These are phyloP conservation scores for Chroicocephalus ridibundus DNA, from an alignment of 2,113 vertebrate genomes.

Conservation along the genomic window DNA sequence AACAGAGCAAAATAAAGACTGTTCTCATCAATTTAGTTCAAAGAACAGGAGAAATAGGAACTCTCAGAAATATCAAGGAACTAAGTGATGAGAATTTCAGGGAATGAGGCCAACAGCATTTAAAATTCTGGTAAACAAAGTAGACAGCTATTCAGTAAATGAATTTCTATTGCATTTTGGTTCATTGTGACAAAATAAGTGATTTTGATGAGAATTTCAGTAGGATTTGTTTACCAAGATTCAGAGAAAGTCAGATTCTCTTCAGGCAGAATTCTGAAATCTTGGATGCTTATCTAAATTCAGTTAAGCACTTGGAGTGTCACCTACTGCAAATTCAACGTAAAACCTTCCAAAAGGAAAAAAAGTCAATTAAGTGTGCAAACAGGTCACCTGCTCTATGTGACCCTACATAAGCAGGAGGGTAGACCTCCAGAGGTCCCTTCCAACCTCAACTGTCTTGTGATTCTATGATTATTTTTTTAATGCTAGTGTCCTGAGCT, in stretches of 20 bases:
- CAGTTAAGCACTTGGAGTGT: background rate
- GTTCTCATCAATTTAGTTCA: background rate
- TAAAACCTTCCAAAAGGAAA: background rate
- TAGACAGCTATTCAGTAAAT: background rate
- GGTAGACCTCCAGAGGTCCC: background rate
- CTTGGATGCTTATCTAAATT: background rate
- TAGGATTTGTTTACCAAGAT: background rate
- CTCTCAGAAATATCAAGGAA: background rate
- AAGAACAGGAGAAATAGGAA: background rate
- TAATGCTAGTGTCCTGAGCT: background rate
- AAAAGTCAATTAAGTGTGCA: background rate
- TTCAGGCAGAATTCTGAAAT: background rate
- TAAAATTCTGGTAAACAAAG: background rate
- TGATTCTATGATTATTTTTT: background rate
- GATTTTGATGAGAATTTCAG: background rate
- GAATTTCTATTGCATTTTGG: background rate
- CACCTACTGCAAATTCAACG: background rate
- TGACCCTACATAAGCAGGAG: background rate
- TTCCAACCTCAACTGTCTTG: background rate
- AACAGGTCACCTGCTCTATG: background rate
- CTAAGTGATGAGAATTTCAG: background rate
- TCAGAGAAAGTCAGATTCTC: background rate
- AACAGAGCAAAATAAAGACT: background rate
- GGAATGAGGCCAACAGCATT: background rate
- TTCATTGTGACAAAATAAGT: background rate